Base-by-base conservation (phyloP, 2,888 invertebrate genomes). In the Leucophenga maculata region DNA sequence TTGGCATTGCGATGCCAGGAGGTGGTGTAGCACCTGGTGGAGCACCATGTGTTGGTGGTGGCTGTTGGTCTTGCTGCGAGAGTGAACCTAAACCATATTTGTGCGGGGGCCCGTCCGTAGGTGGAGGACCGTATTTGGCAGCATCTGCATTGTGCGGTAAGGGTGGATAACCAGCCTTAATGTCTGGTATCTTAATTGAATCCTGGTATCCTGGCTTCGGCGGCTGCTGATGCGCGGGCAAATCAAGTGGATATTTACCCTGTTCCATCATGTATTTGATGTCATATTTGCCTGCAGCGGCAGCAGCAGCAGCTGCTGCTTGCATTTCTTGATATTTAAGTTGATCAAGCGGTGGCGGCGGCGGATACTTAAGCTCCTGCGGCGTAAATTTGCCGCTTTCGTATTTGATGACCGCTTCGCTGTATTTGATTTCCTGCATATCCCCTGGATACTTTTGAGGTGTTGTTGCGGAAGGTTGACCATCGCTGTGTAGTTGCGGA, bases 361-460 rank as follows among this genome's bases (percentile, higher is more conserved):
- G 85, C 18, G 85, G 91, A 90, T 79, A 91, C 83, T 90, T 92
- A 88, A 89, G 79, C 65, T 88, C 88, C 65, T 86, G 86, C 4
- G 86, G 77, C n/a, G 78, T 67, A 70, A 87, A 87, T 72, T 87
- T 87, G 60, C 78, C 81, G 48, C 77, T 73, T 69, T 84, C 84
- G 69, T 85, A 88, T 76, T 88, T 88, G 55, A 87, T 82, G 50
- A 85, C 77, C 39, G 84, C 78, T 39, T 87, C 87, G 73, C 79
- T 84, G 77, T 86, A 89, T 77, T 88, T 88, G 64, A 87, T 79
- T 55, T 89, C 88, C 79, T 86, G 77, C 22, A 26, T 72, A 74
- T 87, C 88, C 67, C 81, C 81, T 57, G 85, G 78, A 80, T 88
- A 89, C 75, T 88, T 88, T 46, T 84, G 87, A 39, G 77, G 75